A percentile compares a stretch with the other conserved stretches of the same genome.
phyloP scores from a whole-genome alignment of 2,888 invertebrate species.

The Drosophila antonietae region DNA sequence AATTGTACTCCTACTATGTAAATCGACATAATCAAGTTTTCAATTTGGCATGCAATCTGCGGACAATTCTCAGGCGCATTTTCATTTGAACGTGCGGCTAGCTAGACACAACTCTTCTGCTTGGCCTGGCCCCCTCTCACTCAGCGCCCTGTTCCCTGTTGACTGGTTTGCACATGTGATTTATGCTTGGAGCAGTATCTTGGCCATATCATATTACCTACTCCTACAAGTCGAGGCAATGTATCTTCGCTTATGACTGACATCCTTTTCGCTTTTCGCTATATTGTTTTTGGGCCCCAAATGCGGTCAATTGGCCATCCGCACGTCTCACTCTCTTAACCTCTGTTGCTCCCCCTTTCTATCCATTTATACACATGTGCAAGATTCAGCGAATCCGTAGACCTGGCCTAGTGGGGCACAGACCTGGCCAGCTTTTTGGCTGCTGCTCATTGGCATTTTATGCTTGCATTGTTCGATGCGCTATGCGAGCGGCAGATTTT shows the following conservation, averaged over 20 bases:
- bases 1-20: slow-evolving; percentile 64
- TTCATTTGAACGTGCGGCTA: slow-evolving; percentile 58
- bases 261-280: slow-evolving; percentile 74
- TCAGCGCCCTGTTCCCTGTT: background rate
- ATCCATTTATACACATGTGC: slow-evolving; percentile 43
- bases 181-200: slow-evolving; percentile 70
- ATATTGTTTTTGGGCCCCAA: slow-evolving; percentile 66
- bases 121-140: background rate
- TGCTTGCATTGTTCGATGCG: slow-evolving; percentile 67
- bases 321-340: background rate
- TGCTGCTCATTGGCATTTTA: slow-evolving; percentile 50
- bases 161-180: slow-evolving; percentile 61
- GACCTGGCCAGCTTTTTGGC: slow-evolving; percentile 31
- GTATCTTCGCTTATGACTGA: slow-evolving; percentile 76
- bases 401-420: slow-evolving; percentile 19
- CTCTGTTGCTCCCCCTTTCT: background rate
- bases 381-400: slow-evolving; percentile 45
- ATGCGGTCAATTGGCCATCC: slow-evolving; percentile 74
- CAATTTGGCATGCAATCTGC: slow-evolving; percentile 71
- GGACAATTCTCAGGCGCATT: slow-evolving; percentile 56
- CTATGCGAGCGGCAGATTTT: slow-evolving; percentile 64
- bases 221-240: slow-evolving; percentile 65
- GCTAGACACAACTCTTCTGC: slow-evolving; percentile 54
- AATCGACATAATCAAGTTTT: slow-evolving; percentile 76
- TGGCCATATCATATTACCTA: slow-evolving; percentile 73